Base-by-base conservation (phyloP, 2,113 vertebrate species). In the Calidris pugnax region DNA sequence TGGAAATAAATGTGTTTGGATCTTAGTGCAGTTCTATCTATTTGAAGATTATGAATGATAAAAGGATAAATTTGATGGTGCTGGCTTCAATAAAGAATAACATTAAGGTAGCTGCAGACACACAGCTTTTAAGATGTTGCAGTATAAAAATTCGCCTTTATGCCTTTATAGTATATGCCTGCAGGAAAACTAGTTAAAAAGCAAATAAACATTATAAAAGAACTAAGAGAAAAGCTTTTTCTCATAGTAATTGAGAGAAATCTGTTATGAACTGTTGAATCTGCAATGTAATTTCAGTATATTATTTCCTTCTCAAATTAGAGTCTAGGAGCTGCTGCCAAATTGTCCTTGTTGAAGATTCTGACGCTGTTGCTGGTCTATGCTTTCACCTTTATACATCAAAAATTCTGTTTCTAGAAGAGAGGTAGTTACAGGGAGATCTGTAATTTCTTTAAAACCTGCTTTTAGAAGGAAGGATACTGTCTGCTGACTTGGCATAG, bases 1-100 rank as follows among this genome's bases (percentile, higher is more conserved):
- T 80, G 53, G 33, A 81, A 93, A 94, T 81, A 90, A 86, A 39
- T 28, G 30, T 72, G 50, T 78, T 92, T 81, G 75, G 39, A 82
- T 87, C 39, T 92, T 83, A 71, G 23, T 71, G 57, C 57, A 62
- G 63, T 92, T 82, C 33, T 88, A 60, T 88, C 81, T 90, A 20
- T 83, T 66, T 90, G 89, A 96, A 82, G 55, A 50, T 93, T 92
- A 92, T n/a, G 12, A 93, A 85, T 74, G 67, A 90, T 92, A 94
- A 88, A 94, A 79, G 33, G 39, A 69, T 96, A 91, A 87, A 85
- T 83, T 79, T 93, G 50, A 53, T 73, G 43, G 19, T 60, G 57
- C 75, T 95, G 67, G 33, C 75, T 97, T 89, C 95, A 97, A 23
- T 96, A 92, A 96, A 83, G 75, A 89, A 66, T 94, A 95, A n/a